Conservation (phyloP, 2,797 vertebrate species). For the Hemibagrus guttatus region DNA sequence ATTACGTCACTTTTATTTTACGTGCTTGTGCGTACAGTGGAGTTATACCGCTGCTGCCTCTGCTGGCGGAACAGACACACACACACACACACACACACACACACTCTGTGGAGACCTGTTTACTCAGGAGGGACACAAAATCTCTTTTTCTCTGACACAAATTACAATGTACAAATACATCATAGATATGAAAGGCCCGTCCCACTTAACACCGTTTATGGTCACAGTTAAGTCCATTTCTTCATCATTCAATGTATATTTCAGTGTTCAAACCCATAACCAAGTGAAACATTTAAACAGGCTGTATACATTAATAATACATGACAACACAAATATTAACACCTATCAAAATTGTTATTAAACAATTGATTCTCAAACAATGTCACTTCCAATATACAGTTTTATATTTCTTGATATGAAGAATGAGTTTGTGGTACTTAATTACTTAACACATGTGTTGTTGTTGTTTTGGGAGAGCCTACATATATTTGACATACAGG, state of each 20-base stretch:
- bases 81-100: too few species aligned
- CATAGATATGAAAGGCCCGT: not conserved
- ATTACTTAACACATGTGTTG: not conserved
- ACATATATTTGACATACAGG: not conserved
- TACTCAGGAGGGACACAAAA: not conserved
- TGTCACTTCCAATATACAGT: not conserved
- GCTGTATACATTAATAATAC: not conserved
- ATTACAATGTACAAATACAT: not conserved
- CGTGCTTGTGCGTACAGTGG: slow-evolving; percentile 10
- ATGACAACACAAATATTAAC: not conserved
- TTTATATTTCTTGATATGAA: not conserved
- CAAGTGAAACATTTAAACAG: not conserved
- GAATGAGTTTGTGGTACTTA: not conserved
- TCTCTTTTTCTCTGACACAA: not conserved
- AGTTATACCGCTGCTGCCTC: slow-evolving; percentile 26
- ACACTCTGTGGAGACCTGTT: not conserved
- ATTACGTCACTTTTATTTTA: slow-evolving; percentile 65
- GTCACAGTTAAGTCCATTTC: not conserved
- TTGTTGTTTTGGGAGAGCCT: not conserved
- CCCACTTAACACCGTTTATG: not conserved
- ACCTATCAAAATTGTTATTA: not conserved
- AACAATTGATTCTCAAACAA: not conserved
- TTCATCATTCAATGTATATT: not conserved
- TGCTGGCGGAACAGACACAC: not conserved
- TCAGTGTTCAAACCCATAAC: not conserved